phyloP scores from a whole-genome alignment of 2,797 vertebrate genomes.

The Sebastes steindachneri region DNA sequence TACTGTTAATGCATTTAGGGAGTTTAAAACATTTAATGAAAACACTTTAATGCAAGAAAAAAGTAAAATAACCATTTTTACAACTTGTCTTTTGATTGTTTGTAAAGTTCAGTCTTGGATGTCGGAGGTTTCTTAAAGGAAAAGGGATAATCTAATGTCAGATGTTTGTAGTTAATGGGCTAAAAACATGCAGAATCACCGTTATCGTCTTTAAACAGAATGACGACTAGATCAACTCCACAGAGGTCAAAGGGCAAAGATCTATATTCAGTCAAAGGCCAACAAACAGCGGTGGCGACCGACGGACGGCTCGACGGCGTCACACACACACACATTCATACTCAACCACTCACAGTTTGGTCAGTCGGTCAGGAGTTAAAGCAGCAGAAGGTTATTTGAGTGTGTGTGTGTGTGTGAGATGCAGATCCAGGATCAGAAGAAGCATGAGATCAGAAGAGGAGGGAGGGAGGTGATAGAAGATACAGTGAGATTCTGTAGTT shows the following conservation, averaged over 20 bases:
- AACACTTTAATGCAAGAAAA: background rate
- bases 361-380: constrained; percentile 33
- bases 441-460: constrained; percentile 34
- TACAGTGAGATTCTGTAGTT: constrained; percentile 24
- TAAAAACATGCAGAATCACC: constrained; percentile 11
- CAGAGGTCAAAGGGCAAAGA: background rate
- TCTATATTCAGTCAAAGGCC: constrained; percentile 42
- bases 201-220: background rate
- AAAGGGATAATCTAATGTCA: background rate
- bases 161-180: background rate
- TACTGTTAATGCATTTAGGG: background rate
- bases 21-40: background rate
- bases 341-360: constrained; percentile 71
- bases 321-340: background rate
- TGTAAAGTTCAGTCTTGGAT: background rate
- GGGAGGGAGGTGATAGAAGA: constrained; percentile 30
- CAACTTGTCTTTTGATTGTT: background rate
- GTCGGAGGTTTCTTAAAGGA: background rate
- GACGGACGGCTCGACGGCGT: background rate
- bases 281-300: constrained; percentile 3
- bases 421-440: constrained; percentile 63
- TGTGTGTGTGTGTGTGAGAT: background rate
- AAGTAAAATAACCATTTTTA: too few relatives aligned
- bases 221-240: background rate
- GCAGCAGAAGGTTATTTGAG: constrained; percentile 21